phyloP scores from a whole-genome alignment of 92 coral and sea anemone species.

The Chrysogorgia sp. region DNA sequence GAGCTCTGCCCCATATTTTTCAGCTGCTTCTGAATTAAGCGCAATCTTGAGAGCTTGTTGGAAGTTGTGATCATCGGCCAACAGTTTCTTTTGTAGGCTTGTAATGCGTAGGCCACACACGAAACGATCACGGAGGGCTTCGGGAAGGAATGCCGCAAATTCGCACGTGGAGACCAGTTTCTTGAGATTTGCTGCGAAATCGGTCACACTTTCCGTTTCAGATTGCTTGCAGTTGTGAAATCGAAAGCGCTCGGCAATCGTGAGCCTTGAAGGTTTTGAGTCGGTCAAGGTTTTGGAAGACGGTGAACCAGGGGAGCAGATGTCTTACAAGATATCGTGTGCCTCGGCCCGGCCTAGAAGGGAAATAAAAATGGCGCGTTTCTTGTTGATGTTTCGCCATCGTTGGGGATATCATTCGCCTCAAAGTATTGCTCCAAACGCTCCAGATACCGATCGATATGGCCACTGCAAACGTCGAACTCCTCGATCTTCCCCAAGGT shows the following conservation, averaged over 20 bases:
- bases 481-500: constrained; percentile 13
- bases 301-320: no score
- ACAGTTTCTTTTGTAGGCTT: no score
- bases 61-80: no score
- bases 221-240: no score
- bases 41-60: no score
- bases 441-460: constrained; percentile 8
- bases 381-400: constrained; percentile 31
- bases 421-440: constrained; percentile 54
- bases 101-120: no score
- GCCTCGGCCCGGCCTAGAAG: constrained; percentile 59
- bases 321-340: background rate
- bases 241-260: no score
- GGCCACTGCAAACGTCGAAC: background rate
- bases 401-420: constrained; percentile 52
- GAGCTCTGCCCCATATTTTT: no score
- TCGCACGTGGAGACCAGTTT: constrained; percentile 54
- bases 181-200: constrained; percentile 54
- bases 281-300: constrained; percentile 24
- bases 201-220: no score
- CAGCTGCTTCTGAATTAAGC: no score
- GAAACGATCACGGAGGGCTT: no score
- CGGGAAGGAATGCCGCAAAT: constrained; percentile 54
- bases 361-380: constrained; percentile 56
- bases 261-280: constrained; percentile 38